These are phyloP conservation scores for Calameuta filiformis DNA, from an alignment of 2,888 invertebrate genomes.

Conservation along the genomic window DNA sequence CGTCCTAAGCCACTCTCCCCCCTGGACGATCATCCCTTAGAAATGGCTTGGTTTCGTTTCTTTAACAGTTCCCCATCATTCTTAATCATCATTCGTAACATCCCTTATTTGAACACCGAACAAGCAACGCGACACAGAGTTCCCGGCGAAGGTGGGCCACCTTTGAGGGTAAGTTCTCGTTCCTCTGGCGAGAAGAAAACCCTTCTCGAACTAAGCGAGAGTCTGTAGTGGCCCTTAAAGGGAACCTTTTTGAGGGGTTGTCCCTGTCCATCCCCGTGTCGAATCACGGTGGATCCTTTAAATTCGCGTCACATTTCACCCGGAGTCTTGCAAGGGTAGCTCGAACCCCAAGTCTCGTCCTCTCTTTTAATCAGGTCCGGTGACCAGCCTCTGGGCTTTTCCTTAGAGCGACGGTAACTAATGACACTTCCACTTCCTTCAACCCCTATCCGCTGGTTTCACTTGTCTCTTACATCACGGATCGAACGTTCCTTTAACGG, in stretches of 20 bases:
- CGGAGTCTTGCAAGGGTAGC: conserved; percentile 45
- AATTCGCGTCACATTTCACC: conserved; percentile 64
- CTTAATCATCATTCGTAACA: neutral
- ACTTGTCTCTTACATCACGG: neutral
- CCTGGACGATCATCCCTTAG: neutral
- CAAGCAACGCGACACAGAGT: neutral
- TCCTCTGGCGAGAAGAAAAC: conserved; percentile 32
- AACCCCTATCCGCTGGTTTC: neutral
- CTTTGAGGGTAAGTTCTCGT: neutral
- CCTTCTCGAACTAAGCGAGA: conserved; percentile 40
- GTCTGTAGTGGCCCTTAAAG: conserved; percentile 41
- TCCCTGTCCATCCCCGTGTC: conserved; percentile 50
- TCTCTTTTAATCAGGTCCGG: conserved; percentile 62
- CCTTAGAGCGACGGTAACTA: conserved; percentile 55
- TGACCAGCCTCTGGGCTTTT: conserved; percentile 47
- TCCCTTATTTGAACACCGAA: neutral
- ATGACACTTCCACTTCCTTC: conserved; percentile 44
- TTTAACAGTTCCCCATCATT: neutral
- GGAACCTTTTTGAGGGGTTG: conserved; percentile 56
- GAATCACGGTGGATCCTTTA: conserved; percentile 60
- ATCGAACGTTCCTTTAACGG: conserved; percentile 25
- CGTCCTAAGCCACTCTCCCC: neutral
- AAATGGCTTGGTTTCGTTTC: neutral
- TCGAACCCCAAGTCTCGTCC: conserved; percentile 22
- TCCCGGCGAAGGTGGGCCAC: neutral